These are phyloP conservation scores for Torymus aiolomorphi DNA, from an alignment of 2,888 invertebrate species.

Conservation along the genomic window DNA sequence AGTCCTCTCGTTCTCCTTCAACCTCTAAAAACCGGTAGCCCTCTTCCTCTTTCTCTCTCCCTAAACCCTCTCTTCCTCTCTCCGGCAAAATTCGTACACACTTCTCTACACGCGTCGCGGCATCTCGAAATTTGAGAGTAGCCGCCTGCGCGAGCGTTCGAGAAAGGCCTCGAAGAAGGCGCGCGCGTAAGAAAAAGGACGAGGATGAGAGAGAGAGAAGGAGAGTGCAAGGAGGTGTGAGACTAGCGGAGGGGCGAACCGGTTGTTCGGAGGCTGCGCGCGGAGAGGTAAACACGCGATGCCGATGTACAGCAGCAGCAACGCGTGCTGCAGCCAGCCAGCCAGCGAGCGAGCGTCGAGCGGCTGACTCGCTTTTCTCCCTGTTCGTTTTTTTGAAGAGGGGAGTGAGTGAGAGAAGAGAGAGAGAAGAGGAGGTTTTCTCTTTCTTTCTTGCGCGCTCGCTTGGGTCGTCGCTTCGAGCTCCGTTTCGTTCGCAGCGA, in stretches of 20 bases:
- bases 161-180: constrained; percentile 49
- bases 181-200: constrained; percentile 48
- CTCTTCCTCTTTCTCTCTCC: neutral
- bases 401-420: too few relatives aligned
- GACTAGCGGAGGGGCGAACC: constrained; percentile 51
- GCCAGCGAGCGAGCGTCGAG: neutral
- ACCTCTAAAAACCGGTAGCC: constrained; percentile 41
- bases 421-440: neutral
- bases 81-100: constrained; percentile 13
- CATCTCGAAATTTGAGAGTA: constrained; percentile 44
- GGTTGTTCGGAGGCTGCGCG: constrained; percentile 40
- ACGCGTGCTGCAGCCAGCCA: constrained; percentile 33
- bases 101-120: constrained; percentile 11
- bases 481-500: too few relatives aligned
- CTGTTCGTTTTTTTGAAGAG: constrained; percentile 36
- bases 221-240: constrained; percentile 39
- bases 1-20: neutral
- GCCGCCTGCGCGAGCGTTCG: constrained; percentile 43
- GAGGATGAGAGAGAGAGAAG: constrained; percentile 53
- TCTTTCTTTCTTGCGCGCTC: constrained; percentile 3
- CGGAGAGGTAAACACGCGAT: constrained; percentile 72
- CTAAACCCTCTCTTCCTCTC: too few relatives aligned
- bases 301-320: constrained; percentile 67
- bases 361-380: constrained; percentile 39
- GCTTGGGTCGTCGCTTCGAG: neutral